These are phyloP conservation scores for Cheirogaleus major DNA, from an alignment of 2,797 vertebrate genomes.

Conservation along the genomic window DNA sequence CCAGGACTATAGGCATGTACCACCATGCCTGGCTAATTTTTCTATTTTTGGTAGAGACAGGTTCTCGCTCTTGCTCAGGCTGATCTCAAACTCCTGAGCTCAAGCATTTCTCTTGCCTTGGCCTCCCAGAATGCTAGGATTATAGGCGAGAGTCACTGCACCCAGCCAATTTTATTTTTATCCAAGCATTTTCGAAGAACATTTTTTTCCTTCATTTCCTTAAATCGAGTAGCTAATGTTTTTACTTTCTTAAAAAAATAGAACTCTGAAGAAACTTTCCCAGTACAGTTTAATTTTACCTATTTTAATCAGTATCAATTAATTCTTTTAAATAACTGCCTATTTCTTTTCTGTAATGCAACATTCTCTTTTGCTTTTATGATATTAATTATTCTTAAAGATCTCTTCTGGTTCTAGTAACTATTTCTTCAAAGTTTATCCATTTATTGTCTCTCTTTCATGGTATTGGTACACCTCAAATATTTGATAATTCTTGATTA, in stretches of 20 bases:
- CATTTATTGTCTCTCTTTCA: background rate
- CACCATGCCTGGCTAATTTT: background rate
- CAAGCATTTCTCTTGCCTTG: background rate
- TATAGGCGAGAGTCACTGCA: background rate
- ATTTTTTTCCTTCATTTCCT: background rate
- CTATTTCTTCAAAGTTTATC: background rate
- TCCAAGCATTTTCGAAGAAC: background rate
- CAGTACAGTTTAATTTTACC: slow-evolving; percentile 13
- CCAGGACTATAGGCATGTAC: background rate
- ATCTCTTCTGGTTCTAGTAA: background rate
- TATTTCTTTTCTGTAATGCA: background rate
- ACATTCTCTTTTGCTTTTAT: slow-evolving; percentile 1
- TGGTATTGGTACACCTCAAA: background rate
- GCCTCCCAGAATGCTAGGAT: background rate
- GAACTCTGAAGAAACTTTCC: slow-evolving; percentile 12
- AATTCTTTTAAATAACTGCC: background rate
- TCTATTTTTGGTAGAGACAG: background rate
- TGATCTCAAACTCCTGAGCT: background rate
- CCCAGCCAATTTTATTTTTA: background rate
- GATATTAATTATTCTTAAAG: background rate
- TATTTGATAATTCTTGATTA: background rate
- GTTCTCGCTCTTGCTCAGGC: background rate
- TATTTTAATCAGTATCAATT: background rate
- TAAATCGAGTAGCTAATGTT: slow-evolving; percentile 12
- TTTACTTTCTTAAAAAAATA: background rate